phyloP scores from a whole-genome alignment of 2,113 vertebrate genomes.

The Cephalopholis sonnerati region DNA sequence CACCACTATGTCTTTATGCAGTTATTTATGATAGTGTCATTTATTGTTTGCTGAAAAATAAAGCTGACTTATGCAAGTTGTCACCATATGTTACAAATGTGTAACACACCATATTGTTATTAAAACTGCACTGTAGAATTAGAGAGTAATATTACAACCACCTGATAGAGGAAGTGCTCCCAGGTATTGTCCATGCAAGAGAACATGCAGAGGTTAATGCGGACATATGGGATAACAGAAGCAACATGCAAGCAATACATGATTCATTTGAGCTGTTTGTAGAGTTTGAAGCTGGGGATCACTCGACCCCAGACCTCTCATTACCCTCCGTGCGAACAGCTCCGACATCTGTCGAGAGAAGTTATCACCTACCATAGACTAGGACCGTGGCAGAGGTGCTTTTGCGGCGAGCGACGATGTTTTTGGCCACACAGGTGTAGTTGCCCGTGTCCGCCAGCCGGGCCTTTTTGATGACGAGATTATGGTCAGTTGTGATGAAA shows the following conservation, averaged over 20 bases:
- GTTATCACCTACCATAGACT: constrained; percentile 90
- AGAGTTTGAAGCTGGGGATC: constrained; percentile 1
- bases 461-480: constrained; percentile 95
- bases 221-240: constrained; percentile 30
- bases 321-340: not conserved
- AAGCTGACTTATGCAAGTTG: constrained; percentile 28
- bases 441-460: constrained; percentile 96
- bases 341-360: constrained; percentile 58
- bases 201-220: constrained; percentile 43
- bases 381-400: constrained; percentile 92
- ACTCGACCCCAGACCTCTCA: constrained; percentile 9
- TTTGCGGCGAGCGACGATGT: constrained; percentile 96
- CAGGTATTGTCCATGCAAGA: constrained; percentile 28
- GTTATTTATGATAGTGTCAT: constrained; percentile 41
- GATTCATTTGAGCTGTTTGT: not conserved
- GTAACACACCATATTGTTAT: constrained; percentile 13
- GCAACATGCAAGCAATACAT: constrained; percentile 43
- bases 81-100: constrained; percentile 21
- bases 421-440: constrained; percentile 99
- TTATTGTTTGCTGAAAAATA: constrained; percentile 14
- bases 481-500: constrained; percentile 93
- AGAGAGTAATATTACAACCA: not conserved
- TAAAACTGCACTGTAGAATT: constrained; percentile 7
- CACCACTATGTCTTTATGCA: constrained; percentile 39
- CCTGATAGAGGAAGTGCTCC: constrained; percentile 1